These are phyloP conservation scores for Aphelinus atriplicis DNA, from an alignment of 1,140 invertebrate species.

Conservation along the genomic window DNA sequence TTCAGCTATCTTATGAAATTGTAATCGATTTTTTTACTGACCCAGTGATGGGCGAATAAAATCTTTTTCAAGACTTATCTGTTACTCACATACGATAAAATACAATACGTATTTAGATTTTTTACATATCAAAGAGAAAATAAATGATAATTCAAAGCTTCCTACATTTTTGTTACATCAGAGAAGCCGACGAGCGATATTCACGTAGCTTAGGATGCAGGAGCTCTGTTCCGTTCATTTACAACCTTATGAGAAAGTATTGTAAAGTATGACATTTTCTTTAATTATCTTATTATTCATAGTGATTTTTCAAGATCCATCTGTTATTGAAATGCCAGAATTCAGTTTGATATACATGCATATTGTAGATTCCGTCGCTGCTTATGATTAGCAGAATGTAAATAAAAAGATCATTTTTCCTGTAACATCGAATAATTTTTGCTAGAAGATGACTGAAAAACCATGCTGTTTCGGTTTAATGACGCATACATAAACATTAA, in stretches of 20 bases:
- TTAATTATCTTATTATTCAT: too few relatives aligned
- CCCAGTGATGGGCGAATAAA: not conserved
- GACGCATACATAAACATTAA: conserved; percentile 2
- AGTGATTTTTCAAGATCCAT: too few relatives aligned
- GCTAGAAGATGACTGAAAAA: not conserved
- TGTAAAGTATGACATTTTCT: too few relatives aligned
- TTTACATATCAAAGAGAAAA: conserved; percentile 34
- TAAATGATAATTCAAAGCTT: not conserved
- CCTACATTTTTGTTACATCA: conserved; percentile 1
- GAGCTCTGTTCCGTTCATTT: too few relatives aligned
- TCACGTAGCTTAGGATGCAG: not conserved
- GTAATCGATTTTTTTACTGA: not conserved
- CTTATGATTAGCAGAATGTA: conserved; percentile 22
- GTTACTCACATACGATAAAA: not conserved
- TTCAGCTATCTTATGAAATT: not conserved
- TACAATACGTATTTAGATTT: conserved; percentile 23
- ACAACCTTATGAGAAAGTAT: too few relatives aligned
- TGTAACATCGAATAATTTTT: conserved; percentile 33
- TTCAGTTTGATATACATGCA: not conserved
- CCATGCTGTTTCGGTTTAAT: conserved; percentile 2
- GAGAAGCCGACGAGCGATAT: not conserved
- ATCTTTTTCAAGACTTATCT: not conserved
- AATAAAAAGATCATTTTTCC: conserved; percentile 24
- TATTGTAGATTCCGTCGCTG: not conserved
- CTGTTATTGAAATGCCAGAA: not conserved